Percentiles rank a stretch among this genome's conserved stretches.
phyloP scores from a whole-genome alignment of 2,113 vertebrate species.

The Mus pahari region DNA sequence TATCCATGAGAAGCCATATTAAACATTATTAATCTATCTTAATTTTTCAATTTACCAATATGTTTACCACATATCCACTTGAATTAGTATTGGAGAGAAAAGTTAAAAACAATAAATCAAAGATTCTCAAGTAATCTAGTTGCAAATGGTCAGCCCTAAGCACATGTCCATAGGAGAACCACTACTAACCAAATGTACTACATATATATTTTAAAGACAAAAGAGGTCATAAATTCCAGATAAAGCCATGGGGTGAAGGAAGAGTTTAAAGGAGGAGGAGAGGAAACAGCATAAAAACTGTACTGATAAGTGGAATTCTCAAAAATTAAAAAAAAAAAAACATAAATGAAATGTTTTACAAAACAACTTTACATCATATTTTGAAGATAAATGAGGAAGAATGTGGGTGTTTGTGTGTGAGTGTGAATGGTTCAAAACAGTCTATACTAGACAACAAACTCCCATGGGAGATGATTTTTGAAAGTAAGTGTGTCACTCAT shows the following conservation, averaged over 20 bases:
- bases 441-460: neutral
- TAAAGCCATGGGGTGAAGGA: neutral
- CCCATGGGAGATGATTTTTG: neutral
- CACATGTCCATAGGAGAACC: neutral
- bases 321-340: neutral
- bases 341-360: neutral
- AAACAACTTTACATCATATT: conserved; percentile 26
- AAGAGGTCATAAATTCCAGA: neutral
- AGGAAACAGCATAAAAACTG: neutral
- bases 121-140: neutral
- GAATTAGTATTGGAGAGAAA: neutral
- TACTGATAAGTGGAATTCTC: neutral
- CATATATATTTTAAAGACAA: neutral
- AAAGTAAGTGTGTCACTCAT: neutral
- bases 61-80: neutral
- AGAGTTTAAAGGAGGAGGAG: neutral
- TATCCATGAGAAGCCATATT: neutral
- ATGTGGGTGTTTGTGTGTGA: neutral
- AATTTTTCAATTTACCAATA: conserved; percentile 2
- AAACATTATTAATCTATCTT: neutral
- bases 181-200: no score
- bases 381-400: neutral
- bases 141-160: neutral
- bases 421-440: neutral
- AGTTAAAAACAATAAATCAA: neutral